Conservation (phyloP, 1,140 invertebrate genomes). For the Xylocopa sonorina region DNA sequence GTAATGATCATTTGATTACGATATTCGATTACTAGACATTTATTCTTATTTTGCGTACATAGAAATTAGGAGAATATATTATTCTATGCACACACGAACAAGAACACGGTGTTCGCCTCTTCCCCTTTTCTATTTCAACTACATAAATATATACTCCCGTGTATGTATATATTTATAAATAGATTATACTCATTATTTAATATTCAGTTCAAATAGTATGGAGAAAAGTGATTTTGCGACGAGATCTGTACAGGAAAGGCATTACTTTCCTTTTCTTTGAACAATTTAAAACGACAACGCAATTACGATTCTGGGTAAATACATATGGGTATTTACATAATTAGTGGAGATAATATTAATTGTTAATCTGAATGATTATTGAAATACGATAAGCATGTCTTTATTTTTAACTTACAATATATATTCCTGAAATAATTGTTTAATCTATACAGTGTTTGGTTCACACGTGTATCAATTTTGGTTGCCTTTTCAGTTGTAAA, state of each 20-base stretch:
- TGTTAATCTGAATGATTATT: neutral
- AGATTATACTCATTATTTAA: constrained; percentile 33
- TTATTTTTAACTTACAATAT: neutral
- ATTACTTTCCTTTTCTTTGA: neutral
- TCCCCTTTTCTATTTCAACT: constrained; percentile 30
- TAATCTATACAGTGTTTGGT: neutral
- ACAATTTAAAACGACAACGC: neutral
- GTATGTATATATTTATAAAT: constrained; percentile 23
- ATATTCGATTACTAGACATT: neutral
- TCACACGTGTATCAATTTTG: neutral
- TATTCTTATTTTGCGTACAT: neutral
- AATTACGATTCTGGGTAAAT: constrained; percentile 38
- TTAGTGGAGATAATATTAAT: neutral
- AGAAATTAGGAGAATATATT: neutral
- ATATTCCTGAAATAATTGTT: constrained; percentile 1
- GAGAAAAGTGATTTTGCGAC: constrained; percentile 21
- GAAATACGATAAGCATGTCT: neutral
- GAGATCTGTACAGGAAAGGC: neutral
- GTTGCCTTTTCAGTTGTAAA: neutral
- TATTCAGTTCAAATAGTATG: constrained; percentile 16
- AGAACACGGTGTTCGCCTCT: neutral
- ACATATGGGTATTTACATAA: neutral
- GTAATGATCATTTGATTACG: neutral
- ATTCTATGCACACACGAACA: neutral
- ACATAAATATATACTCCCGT: constrained; percentile 18